Evolutionary conservation across 1,140 invertebrate genomes (phyloP), one percentile per base, ranked within the genome.

Genomic region (Drosophila jambulina): DNA sequence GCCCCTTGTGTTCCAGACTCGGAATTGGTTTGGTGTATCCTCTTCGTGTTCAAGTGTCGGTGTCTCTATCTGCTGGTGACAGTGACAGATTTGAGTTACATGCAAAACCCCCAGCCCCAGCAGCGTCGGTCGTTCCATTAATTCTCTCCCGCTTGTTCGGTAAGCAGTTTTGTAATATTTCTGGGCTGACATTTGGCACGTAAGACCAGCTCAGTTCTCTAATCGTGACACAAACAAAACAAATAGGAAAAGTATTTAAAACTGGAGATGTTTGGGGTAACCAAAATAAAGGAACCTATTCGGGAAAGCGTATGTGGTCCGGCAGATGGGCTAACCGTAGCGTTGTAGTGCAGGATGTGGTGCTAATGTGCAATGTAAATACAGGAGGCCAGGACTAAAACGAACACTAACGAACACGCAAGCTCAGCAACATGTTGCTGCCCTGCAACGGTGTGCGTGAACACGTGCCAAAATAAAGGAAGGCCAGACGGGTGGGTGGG

Each of bases 391-490:
- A 36, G 25, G 49, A 65, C 15, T 17, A 25, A 45, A 10, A 19
- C 23, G 42, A 45, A 12, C 42, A 21, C 3, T 15, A 38, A 61
- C 7, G 23, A 67, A 2, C 68, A 81, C 74, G 68, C 78, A 81
- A 85, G 43, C 68, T 75, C 82, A 82, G 82, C 82, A 85, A 78
- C 82, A 85, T 85, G 82, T 71, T 86, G 74, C 74, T 42, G 60
- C 23, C n/a, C n/a, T 48, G 43, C 23, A 29, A 23, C 21, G 42
- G 63, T 62, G 60, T 78, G 58, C 12, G 40, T 68, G 57, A 86
- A 62, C 82, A 85, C 82, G 82, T 85, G 82, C 60, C 49, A 81
- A 75, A 75, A 82, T 56, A 86, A 81, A 51, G 69, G 21, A 5
- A 38, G 29, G 36, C 62, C 6, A 53, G 19, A 34, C n/a, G 29